Conservation (phyloP, 2,113 vertebrate species). For the Rhombomys opimus region DNA sequence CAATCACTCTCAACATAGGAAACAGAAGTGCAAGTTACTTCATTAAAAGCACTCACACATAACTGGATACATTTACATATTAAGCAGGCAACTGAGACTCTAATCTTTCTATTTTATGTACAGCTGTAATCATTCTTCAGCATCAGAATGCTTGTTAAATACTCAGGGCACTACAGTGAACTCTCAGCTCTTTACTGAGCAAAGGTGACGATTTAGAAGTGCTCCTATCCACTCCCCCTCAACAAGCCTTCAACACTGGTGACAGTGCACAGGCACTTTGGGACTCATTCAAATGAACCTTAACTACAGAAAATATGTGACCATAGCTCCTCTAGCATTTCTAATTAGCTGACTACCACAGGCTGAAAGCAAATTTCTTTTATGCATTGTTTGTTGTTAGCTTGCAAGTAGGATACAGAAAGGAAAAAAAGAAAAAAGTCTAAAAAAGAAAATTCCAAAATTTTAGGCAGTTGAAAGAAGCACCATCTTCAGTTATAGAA, state of each 20-base stretch:
- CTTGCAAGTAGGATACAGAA: constrained; percentile 55
- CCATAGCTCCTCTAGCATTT: not conserved
- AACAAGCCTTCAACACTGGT: not conserved
- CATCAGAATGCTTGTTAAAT: constrained; percentile 79
- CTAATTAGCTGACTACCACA: constrained; percentile 18
- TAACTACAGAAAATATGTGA: constrained; percentile 31
- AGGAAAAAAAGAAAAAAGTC: not conserved
- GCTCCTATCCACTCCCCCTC: constrained; percentile 41
- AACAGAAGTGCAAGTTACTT: constrained; percentile 85
- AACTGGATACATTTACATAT: constrained; percentile 87
- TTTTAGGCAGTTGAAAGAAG: not conserved
- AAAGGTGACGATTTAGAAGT: constrained; percentile 67
- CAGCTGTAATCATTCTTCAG: constrained; percentile 83
- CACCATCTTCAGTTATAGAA: constrained; percentile 32
- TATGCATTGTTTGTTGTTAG: not conserved
- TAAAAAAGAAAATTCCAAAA: not conserved
- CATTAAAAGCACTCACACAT: constrained; percentile 85
- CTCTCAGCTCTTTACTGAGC: constrained; percentile 77
- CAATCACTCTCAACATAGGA: constrained; percentile 82
- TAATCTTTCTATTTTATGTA: constrained; percentile 83
- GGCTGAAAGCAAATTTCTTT: constrained; percentile 24
- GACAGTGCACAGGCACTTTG: not conserved
- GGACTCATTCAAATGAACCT: constrained; percentile 8
- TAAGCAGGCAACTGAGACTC: constrained; percentile 87
- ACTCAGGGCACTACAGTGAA: constrained; percentile 70